These are phyloP conservation scores for Orthonyx spaldingii DNA, from an alignment of 2,113 vertebrate genomes.

Conservation along the genomic window DNA sequence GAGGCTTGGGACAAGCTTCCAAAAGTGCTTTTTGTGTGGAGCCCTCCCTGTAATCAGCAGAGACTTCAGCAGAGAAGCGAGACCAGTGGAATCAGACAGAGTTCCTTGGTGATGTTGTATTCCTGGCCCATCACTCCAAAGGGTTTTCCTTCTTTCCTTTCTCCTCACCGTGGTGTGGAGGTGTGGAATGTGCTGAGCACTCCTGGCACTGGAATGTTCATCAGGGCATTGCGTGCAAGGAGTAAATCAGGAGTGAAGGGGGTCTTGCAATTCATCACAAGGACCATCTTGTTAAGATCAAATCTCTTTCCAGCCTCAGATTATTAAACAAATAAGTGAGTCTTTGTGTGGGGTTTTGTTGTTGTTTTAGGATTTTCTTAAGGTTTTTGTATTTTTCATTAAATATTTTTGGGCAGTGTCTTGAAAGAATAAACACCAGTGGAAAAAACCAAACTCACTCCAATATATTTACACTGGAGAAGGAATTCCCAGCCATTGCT, in stretches of 20 bases:
- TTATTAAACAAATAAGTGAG: background rate
- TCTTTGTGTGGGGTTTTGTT: background rate
- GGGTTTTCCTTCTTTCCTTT: background rate
- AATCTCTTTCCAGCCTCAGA: background rate
- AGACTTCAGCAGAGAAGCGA: background rate
- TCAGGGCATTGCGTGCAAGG: background rate
- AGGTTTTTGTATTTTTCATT: background rate
- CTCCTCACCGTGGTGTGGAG: background rate
- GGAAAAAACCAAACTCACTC: background rate
- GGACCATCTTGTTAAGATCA: background rate
- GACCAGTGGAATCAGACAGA: background rate
- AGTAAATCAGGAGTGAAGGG: background rate
- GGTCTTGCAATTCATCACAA: background rate
- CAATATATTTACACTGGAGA: background rate
- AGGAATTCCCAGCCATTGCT: background rate
- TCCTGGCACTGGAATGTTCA: background rate
- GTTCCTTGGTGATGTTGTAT: accelerated
- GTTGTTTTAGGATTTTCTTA: background rate
- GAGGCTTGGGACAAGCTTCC: background rate
- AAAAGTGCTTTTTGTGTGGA: background rate
- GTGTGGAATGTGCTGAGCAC: background rate
- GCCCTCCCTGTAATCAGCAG: background rate
- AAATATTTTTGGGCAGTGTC: background rate
- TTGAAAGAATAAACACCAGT: background rate
- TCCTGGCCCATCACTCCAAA: background rate